Evolutionary conservation across 2,797 vertebrate genomes (phyloP).

Genomic region (Microchirus variegatus): DNA sequence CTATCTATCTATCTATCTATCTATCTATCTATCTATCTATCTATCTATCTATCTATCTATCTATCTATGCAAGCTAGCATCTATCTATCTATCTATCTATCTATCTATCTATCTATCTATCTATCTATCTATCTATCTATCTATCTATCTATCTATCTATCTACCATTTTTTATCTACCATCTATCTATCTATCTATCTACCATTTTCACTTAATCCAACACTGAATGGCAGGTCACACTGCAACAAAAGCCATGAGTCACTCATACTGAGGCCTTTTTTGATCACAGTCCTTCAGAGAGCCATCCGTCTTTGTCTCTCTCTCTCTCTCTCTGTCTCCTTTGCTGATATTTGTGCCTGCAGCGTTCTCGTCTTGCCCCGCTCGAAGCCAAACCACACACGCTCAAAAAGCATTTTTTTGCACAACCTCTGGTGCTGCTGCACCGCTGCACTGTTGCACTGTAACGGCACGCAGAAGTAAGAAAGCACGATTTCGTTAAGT

Average conservation of each 20-base stretch:
- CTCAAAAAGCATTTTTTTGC: conserved; percentile 50
- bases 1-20: too few species aligned
- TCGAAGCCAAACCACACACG: conserved; percentile 48
- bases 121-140: too few species aligned
- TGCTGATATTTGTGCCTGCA: conserved; percentile 45
- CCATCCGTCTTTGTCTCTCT: conserved; percentile 57
- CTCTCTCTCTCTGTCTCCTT: conserved; percentile 44
- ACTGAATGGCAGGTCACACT: conserved; percentile 71
- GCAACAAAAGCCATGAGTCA: conserved; percentile 67
- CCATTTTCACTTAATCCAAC: conserved; percentile 64
- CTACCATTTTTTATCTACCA: too few species aligned
- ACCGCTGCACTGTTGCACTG: conserved; percentile 33
- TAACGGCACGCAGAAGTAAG: conserved; percentile 39
- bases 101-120: too few species aligned
- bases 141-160: too few species aligned
- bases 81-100: too few species aligned
- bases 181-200: too few species aligned
- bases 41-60: too few species aligned
- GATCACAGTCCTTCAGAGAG: conserved; percentile 70
- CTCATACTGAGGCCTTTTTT: conserved; percentile 65
- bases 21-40: too few species aligned
- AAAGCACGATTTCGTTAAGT: conserved; percentile 63
- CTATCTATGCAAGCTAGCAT: too few species aligned
- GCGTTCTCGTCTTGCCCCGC: conserved; percentile 32
- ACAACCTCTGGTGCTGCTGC: conserved; percentile 48